Percentiles rank a stretch among this genome's conserved stretches.
Evolutionary conservation across 1,140 invertebrate genomes (phyloP).

Genomic region (Pseudomyrmex cubaensis): DNA sequence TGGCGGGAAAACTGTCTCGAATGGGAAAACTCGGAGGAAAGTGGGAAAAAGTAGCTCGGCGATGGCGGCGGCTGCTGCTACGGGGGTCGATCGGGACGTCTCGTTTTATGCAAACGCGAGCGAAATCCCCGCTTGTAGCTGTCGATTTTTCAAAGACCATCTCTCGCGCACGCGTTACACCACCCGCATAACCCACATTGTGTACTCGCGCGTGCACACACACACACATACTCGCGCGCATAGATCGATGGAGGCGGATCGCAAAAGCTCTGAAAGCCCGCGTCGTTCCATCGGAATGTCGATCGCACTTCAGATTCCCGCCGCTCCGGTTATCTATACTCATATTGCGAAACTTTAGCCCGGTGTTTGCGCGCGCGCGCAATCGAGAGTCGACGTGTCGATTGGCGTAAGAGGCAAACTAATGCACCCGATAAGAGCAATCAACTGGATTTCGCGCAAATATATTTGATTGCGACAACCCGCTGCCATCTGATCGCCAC

Average conservation of each 20-base stretch:
- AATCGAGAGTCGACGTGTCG: constrained; percentile 1
- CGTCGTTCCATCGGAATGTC: constrained; percentile 26
- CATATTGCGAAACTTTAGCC: constrained; percentile 53
- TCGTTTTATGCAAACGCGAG: constrained; percentile 78
- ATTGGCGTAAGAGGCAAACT: background rate
- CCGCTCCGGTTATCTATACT: constrained; percentile 52
- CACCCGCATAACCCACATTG: background rate
- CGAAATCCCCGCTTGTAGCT: constrained; percentile 75
- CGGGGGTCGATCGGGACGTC: constrained; percentile 60
- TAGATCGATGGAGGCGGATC: constrained; percentile 42
- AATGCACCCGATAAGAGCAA: background rate
- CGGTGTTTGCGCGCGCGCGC: constrained; percentile 20
- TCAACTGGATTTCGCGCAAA: constrained; percentile 1
- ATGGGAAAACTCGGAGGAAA: constrained; percentile 11
- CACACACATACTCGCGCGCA: background rate
- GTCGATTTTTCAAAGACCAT: constrained; percentile 77
- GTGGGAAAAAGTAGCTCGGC: constrained; percentile 16
- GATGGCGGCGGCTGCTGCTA: background rate
- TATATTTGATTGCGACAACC: constrained; percentile 30
- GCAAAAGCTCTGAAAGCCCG: constrained; percentile 16
- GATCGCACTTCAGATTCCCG: constrained; percentile 64
- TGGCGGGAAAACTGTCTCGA: constrained; percentile 61
- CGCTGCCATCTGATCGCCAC: background rate
- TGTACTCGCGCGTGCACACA: background rate
- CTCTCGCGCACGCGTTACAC: constrained; percentile 69